Conservation (phyloP, 2,113 vertebrate genomes). For the Phaethornis superciliosus region DNA sequence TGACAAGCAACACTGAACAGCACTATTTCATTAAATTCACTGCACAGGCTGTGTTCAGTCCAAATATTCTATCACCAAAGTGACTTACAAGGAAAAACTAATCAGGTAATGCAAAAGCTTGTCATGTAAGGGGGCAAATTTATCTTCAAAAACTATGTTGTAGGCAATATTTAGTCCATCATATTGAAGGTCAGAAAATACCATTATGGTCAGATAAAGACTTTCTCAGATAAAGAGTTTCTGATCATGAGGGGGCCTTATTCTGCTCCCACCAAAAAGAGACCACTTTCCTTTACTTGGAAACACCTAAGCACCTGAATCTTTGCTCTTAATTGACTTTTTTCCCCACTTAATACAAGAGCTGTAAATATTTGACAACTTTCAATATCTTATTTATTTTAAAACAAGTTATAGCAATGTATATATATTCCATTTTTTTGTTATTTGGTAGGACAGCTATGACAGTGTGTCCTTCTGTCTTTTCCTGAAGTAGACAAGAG, state of each 20-base stretch:
- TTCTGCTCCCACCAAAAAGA: not conserved
- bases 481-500: conserved; percentile 7
- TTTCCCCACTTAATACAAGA: not conserved
- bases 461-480: not conserved
- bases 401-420: not conserved
- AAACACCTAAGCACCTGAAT: not conserved
- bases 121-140: not conserved
- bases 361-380: not conserved
- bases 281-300: not conserved
- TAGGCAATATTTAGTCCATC: not conserved
- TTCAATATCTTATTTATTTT: not conserved
- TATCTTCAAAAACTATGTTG: not conserved
- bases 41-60: not conserved
- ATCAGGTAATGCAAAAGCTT: not conserved
- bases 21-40: not conserved
- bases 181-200: not conserved
- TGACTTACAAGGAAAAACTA: not conserved
- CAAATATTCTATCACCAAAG: not conserved
- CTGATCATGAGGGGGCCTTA: not conserved
- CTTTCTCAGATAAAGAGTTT: not conserved
- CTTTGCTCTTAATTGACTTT: not conserved
- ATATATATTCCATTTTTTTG: too few species aligned
- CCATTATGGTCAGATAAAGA: fast-evolving
- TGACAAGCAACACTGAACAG: not conserved
- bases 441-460: not conserved